Percentiles rank a stretch among this genome's conserved stretches.
phyloP scores from a whole-genome alignment of 2,888 invertebrate species.

The Agonopterix heracliana region DNA sequence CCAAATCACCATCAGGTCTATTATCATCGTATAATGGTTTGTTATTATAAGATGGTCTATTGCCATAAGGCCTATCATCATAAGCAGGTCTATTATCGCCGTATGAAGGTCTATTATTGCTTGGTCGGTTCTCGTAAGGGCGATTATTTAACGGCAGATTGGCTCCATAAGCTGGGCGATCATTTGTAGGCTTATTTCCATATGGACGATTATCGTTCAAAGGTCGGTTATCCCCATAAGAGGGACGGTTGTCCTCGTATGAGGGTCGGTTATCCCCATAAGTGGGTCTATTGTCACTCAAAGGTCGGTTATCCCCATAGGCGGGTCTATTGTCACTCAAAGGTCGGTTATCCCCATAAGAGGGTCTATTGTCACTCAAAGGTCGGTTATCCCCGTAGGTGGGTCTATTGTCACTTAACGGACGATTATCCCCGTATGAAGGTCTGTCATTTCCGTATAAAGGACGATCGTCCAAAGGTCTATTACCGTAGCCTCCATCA shows the following conservation, averaged over 20 bases:
- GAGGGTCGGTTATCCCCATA: constrained; percentile 6
- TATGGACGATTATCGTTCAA: constrained; percentile 7
- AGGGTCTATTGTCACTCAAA: constrained; percentile 12
- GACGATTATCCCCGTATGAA: constrained; percentile 13
- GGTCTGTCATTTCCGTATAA: constrained; percentile 19
- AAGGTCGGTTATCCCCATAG: constrained; percentile 2
- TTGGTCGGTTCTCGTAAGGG: not conserved
- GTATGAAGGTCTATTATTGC: not conserved
- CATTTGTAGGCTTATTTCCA: not conserved
- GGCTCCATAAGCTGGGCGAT: not conserved
- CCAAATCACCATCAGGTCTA: constrained; percentile 1
- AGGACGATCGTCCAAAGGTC: constrained; percentile 13
- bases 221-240: constrained; percentile 9
- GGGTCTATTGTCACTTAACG: constrained; percentile 14
- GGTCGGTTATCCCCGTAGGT: constrained; percentile 11
- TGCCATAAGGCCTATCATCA: not conserved
- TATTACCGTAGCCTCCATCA: constrained; percentile 17
- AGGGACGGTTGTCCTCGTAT: constrained; percentile 2
- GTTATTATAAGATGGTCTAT: constrained; percentile 15
- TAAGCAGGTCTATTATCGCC: not conserved
- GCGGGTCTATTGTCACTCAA: constrained; percentile 7
- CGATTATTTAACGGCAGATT: not conserved
- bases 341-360: constrained; percentile 11
- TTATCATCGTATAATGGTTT: constrained; percentile 3
- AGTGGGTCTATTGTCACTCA: not conserved